Percentiles rank a stretch among this genome's conserved stretches.
phyloP scores from a whole-genome alignment of 2,888 invertebrate species.

The Physocephala rufipes region DNA sequence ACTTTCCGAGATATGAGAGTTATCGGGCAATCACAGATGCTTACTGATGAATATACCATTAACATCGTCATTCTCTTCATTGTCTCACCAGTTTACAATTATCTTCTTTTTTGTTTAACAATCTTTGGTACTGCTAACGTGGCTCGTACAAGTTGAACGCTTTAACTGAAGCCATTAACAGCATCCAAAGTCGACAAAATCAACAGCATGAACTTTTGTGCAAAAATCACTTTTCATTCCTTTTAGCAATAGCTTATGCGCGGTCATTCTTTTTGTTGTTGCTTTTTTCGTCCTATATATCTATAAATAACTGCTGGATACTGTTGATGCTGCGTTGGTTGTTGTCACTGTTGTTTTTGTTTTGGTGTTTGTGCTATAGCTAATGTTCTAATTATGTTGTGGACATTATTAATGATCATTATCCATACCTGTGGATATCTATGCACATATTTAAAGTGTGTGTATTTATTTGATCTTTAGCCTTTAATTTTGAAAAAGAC shows the following conservation, averaged over 20 bases:
- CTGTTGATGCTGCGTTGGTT: not conserved
- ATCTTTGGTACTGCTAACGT: not conserved
- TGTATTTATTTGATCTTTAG: too few relatives aligned
- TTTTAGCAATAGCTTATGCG: too few relatives aligned
- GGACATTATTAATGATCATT: not conserved
- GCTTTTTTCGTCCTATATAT: too few relatives aligned
- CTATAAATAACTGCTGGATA: too few relatives aligned
- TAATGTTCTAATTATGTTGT: too few relatives aligned
- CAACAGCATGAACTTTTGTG: not conserved
- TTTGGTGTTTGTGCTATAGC: too few relatives aligned
- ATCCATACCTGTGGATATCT: too few relatives aligned
- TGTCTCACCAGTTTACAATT: not conserved
- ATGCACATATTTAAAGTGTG: too few relatives aligned
- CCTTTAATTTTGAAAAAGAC: too few relatives aligned
- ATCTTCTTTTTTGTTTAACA: not conserved
- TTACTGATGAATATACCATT: not conserved
- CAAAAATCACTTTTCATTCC: slow-evolving; percentile 12
- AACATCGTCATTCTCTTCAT: not conserved
- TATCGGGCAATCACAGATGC: not conserved
- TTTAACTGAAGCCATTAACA: not conserved
- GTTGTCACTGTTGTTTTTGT: too few relatives aligned
- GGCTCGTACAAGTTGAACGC: slow-evolving; percentile 14
- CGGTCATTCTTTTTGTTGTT: not conserved
- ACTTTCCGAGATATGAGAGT: too few relatives aligned
- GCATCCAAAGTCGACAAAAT: not conserved